A percentile compares a stretch with the other conserved stretches of the same genome.
Evolutionary conservation across 2,113 vertebrate species (phyloP).

Genomic region (Oceanites oceanicus): DNA sequence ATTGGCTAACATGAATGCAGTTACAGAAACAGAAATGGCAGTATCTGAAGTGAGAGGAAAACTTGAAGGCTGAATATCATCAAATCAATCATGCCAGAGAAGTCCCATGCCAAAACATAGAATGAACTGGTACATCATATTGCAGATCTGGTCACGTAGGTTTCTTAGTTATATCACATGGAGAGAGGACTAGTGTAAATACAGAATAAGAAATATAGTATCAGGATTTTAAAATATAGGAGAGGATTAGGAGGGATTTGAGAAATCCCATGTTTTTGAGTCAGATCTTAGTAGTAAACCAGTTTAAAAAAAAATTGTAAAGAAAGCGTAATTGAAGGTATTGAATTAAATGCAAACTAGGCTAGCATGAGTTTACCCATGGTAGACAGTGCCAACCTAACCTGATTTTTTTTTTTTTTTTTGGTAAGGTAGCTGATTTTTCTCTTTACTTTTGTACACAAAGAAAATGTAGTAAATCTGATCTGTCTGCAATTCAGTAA

Average conservation of each 20-base stretch:
- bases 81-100: not conserved
- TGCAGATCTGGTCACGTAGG: not conserved
- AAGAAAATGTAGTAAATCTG: not conserved
- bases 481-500: not conserved
- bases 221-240: not conserved
- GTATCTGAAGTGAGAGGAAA: not conserved
- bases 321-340: not conserved
- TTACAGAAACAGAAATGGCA: not conserved
- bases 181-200: not conserved
- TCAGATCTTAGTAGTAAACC: not conserved
- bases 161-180: not conserved
- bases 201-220: not conserved
- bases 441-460: not conserved
- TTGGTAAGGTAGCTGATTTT: not conserved
- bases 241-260: not conserved
- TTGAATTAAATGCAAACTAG: not conserved
- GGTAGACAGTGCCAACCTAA: not conserved
- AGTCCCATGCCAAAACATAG: not conserved
- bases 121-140: not conserved
- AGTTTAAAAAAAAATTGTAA: not conserved
- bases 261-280: not conserved
- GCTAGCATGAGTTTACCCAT: accelerated
- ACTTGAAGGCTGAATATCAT: not conserved
- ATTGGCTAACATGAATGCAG: not conserved
- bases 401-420: not conserved